Base-by-base conservation (phyloP, 1,140 invertebrate genomes). In the Drosophila sulfurigaster region DNA sequence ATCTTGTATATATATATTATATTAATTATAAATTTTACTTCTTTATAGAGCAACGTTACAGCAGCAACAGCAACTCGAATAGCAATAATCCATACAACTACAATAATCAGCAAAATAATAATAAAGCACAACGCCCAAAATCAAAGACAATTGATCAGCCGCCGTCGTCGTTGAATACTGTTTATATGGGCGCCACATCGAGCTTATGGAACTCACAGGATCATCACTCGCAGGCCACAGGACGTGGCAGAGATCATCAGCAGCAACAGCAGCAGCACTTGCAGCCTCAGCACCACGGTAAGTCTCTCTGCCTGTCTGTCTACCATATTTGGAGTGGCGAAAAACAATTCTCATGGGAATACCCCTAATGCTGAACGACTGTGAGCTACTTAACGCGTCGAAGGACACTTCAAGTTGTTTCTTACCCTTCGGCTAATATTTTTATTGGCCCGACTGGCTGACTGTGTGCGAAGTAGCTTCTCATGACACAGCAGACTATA, bases 151-250 rank as follows among this genome's bases (percentile, higher is more conserved):
- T 68, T 25, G 69, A 87, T 78, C 82, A 90, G 57, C 51, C 78
- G 20, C 51, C 79, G 4, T 78, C 81, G 1, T 70, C 77, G 2
- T 25, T 89, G 60, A 92, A 92, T 62, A 92, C 91, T 51, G 78
- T 92, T 16, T 92, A 76, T 25, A 73, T 89, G 78, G 83, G 85
- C 5, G 91, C 85, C 60, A 91, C 88, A 57, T 92, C 91, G 56
- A 92, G 88, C 48, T 70, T 92, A 68, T 92, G 82, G 85, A 92
- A 92, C 65, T 75, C 88, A 25, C 91, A 92, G 67, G 90, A 91
- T 77, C 90, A 88, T 60, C 68, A 75, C 20, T 51, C 75, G 25
- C 63, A 70, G 45, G 35, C 79, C 28, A 77, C 68, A n/a, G 46
- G 63, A 5, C 41, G 85, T 8, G 80, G 85, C 57, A 75, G 85